Evolutionary conservation across 2,113 vertebrate species (phyloP), one percentile per base, ranked within the genome.

Genomic region (Corythaeola cristata): DNA sequence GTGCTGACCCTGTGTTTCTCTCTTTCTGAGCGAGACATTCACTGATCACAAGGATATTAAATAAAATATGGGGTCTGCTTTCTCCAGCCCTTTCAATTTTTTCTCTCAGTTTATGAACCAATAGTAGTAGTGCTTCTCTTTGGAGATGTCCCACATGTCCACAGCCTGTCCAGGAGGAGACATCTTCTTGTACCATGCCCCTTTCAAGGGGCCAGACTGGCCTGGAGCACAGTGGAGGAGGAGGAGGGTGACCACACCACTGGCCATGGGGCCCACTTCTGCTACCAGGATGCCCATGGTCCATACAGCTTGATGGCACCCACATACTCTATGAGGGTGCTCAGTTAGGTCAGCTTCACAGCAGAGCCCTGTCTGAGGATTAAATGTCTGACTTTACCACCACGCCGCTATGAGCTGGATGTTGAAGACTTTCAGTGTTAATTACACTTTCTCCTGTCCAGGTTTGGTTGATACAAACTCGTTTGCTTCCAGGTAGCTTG

Each of bases 121-220:
- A 5, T 56, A 56, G 39, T 76, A 58, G 17, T 41, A 64, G 35
- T 26, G 33, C 15, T 83, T 76, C 53, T 66, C 47, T 45, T 52
- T 39, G 67, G 84, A 76, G 24, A 41, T 0, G 3, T 8, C n/a
- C 28, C 6, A 3, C 4, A 1, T n/a, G 19, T 11, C 44, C 47
- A 22, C 13, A 80, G 11, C 30, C 39, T 47, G 35, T 18, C 47
- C 76, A 28, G 72, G 56, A 68, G 45, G 20, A 73, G 15, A 28
- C 27, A 59, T 26, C 41, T 30, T 59, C 58, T 63, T 23, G 18
- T 30, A 69, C 23, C 24, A 9, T 44, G 32, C 4, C 32, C 19
- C 4, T 85, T 89, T 74, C 0, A 0, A 73, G 39, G 52, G 58
- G 5, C 33, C 0, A 0, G 69, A 5, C 35, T 66, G 30, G 45